These are phyloP conservation scores for Ashinkailepas kermadecensis DNA, from an alignment of 2,888 invertebrate genomes.

Conservation along the genomic window DNA sequence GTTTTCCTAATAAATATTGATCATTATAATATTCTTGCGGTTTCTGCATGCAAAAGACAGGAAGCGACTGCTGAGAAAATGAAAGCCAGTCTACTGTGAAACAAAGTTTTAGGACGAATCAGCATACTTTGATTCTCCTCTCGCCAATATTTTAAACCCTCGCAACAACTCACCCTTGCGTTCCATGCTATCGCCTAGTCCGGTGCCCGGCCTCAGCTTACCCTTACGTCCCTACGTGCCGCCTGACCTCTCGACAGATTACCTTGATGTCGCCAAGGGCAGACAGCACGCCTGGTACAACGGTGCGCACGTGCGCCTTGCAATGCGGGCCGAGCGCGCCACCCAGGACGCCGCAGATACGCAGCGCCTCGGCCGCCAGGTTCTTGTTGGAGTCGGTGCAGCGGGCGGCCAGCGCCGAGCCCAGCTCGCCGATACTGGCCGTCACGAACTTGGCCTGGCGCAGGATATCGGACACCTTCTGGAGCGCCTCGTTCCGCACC, in stretches of 20 bases:
- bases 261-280: slow-evolving; percentile 64
- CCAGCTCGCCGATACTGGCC: slow-evolving; percentile 72
- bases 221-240: slow-evolving; percentile 61
- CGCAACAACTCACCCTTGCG: too few relatives aligned
- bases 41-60: too few relatives aligned
- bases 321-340: slow-evolving; percentile 73
- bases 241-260: too few relatives aligned
- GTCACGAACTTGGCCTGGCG: slow-evolving; percentile 72
- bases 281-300: slow-evolving; percentile 74
- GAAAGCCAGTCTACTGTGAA: too few relatives aligned
- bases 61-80: too few relatives aligned
- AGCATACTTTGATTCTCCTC: too few relatives aligned
- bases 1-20: too few relatives aligned
- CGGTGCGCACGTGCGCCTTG: slow-evolving; percentile 65
- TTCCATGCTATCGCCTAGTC: neutral
- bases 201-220: slow-evolving; percentile 37
- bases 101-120: too few relatives aligned
- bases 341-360: slow-evolving; percentile 73
- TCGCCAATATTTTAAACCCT: too few relatives aligned
- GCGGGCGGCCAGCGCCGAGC: slow-evolving; percentile 66
- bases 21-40: too few relatives aligned
- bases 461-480: slow-evolving; percentile 62
- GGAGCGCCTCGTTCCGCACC: slow-evolving; percentile 62
- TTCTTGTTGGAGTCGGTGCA: slow-evolving; percentile 87
- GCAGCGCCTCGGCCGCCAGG: slow-evolving; percentile 72